Percentiles rank a stretch among this genome's conserved stretches.
Evolutionary conservation across 1,140 invertebrate genomes (phyloP).

Genomic region (Heliconius hewitsoni): DNA sequence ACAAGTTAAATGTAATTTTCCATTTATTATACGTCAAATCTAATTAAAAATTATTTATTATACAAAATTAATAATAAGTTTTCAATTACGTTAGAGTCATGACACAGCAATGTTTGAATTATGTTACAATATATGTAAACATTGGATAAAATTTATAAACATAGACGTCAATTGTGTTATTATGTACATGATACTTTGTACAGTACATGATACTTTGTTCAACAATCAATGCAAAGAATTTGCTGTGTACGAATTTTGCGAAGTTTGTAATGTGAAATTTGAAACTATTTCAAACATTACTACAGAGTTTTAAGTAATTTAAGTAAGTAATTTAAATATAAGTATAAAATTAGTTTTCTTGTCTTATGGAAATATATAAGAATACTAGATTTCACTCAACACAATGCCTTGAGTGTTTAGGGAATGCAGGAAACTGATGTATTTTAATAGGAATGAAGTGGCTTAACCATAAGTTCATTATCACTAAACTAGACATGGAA

Average conservation of each 20-base stretch:
- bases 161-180: slow-evolving; percentile 5
- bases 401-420: too few species aligned
- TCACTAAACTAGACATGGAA: too few species aligned
- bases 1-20: too few species aligned
- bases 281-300: not conserved
- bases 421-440: too few species aligned
- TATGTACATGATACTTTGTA: slow-evolving; percentile 8
- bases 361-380: too few species aligned
- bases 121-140: slow-evolving; percentile 6
- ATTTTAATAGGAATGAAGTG: too few species aligned
- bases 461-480: too few species aligned
- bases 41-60: not conserved
- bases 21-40: too few species aligned
- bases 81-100: not conserved
- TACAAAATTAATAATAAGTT: not conserved
- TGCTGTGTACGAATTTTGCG: not conserved
- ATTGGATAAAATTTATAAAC: not conserved
- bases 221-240: not conserved
- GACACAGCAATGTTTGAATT: slow-evolving; percentile 3
- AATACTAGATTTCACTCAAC: too few species aligned
- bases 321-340: not conserved
- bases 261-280: not conserved
- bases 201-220: slow-evolving; percentile 4
- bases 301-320: not conserved
- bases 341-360: too few species aligned